Percentiles rank a stretch among this genome's conserved stretches.
phyloP scores from a whole-genome alignment of 2,113 vertebrate species.

The Grantiella picta region DNA sequence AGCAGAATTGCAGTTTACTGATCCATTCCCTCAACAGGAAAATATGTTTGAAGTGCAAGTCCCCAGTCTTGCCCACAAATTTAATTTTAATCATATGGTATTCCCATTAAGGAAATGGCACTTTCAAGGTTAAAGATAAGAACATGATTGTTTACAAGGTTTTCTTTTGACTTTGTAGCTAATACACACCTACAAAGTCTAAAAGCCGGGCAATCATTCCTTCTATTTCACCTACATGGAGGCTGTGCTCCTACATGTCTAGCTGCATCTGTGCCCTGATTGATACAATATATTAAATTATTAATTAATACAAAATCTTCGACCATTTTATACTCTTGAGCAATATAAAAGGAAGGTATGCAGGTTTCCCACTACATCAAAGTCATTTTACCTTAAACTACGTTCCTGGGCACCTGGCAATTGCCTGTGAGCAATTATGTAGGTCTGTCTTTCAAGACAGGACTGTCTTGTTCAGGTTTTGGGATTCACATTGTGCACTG shows the following conservation, averaged over 20 bases:
- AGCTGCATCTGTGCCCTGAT: background rate
- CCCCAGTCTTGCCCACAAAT: background rate
- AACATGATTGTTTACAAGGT: background rate
- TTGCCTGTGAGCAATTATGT: background rate
- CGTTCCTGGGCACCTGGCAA: background rate
- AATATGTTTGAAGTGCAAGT: background rate
- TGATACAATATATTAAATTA: background rate
- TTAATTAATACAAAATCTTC: background rate
- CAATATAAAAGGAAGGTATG: background rate
- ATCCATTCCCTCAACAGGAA: background rate
- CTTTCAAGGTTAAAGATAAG: background rate
- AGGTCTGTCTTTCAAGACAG: background rate
- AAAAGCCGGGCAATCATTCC: background rate
- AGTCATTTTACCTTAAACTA: background rate
- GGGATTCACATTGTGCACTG: fast-evolving
- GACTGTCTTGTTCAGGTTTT: background rate
- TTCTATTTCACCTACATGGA: background rate
- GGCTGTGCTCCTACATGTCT: background rate
- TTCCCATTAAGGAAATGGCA: background rate
- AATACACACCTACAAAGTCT: background rate
- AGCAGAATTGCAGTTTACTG: background rate
- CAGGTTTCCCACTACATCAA: background rate
- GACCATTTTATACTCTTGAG: background rate
- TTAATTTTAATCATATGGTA: background rate
- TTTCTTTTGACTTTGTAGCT: background rate